A percentile compares a stretch with the other conserved stretches of the same genome.
Conservation (phyloP, 2,888 invertebrate genomes). For the Gortyna flavago region DNA sequence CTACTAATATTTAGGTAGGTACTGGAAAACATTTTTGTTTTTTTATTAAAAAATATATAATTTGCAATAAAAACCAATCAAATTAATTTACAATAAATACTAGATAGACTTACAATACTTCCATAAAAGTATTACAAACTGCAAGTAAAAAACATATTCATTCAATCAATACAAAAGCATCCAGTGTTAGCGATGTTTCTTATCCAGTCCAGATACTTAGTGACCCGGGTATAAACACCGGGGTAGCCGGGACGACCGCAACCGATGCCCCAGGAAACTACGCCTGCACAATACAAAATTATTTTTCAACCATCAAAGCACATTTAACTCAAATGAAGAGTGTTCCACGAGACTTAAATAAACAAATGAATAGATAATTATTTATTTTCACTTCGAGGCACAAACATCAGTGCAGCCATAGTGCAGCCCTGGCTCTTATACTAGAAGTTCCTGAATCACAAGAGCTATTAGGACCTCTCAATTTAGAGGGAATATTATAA, state of each 20-base stretch:
- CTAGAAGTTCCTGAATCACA: neutral
- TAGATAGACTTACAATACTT: neutral
- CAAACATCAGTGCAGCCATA: neutral
- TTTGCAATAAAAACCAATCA: neutral
- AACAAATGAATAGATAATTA: neutral
- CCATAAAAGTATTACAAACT: neutral
- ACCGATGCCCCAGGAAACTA: slow-evolving; percentile 97
- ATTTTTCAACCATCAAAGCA: neutral
- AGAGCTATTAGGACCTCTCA: neutral
- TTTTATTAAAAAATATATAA: neutral
- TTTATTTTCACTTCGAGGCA: neutral
- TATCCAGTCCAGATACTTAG: slow-evolving; percentile 95
- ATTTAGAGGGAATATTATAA: neutral
- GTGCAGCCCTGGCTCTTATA: neutral
- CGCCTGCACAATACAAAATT: slow-evolving; percentile 85
- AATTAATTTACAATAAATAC: slow-evolving; percentile 1
- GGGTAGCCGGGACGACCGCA: slow-evolving; percentile 96
- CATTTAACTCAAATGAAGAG: neutral
- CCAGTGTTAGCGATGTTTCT: slow-evolving; percentile 93
- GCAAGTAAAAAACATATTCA: neutral
- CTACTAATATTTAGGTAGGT: neutral
- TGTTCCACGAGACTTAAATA: neutral
- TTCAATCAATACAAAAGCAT: slow-evolving; percentile 86
- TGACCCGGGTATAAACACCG: slow-evolving; percentile 95
- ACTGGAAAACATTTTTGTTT: neutral